Conservation (phyloP, 2,888 invertebrate genomes). For the Balanococcus diminutus region DNA sequence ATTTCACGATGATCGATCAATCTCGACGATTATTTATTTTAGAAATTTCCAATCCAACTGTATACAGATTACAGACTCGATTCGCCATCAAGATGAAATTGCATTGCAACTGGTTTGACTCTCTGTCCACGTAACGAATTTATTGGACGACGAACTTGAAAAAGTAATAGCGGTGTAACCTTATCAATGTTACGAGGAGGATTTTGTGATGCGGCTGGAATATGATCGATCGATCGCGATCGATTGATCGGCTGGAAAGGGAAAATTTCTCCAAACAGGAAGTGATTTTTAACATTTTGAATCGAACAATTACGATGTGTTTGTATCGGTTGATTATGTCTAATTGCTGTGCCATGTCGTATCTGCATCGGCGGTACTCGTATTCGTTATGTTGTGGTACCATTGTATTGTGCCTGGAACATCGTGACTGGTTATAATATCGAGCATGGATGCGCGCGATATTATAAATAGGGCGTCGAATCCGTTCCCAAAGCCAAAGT, state of each 20-base stretch:
- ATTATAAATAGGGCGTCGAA: slow-evolving; percentile 40
- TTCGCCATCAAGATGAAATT: neutral
- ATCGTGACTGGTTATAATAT: slow-evolving; percentile 40
- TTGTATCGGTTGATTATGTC: slow-evolving; percentile 30
- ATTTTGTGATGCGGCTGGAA: neutral
- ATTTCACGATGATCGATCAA: neutral
- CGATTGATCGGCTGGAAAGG: neutral
- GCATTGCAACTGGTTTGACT: neutral
- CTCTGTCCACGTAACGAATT: no score
- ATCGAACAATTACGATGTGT: slow-evolving; percentile 15
- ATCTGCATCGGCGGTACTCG: no score
- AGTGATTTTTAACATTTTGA: slow-evolving; percentile 16
- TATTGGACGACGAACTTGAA: neutral
- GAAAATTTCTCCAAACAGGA: neutral
- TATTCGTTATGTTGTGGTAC: neutral
- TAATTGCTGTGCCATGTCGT: slow-evolving; percentile 1
- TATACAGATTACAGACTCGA: neutral
- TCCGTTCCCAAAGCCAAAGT: slow-evolving; percentile 32
- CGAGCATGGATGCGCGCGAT: slow-evolving; percentile 31
- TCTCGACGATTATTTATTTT: neutral
- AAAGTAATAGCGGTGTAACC: neutral
- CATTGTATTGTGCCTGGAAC: neutral
- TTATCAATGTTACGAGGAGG: neutral
- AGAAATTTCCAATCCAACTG: no score
- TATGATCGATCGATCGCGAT: neutral